Conservation (phyloP, 2,888 invertebrate genomes). For the Panzeria rudis region DNA sequence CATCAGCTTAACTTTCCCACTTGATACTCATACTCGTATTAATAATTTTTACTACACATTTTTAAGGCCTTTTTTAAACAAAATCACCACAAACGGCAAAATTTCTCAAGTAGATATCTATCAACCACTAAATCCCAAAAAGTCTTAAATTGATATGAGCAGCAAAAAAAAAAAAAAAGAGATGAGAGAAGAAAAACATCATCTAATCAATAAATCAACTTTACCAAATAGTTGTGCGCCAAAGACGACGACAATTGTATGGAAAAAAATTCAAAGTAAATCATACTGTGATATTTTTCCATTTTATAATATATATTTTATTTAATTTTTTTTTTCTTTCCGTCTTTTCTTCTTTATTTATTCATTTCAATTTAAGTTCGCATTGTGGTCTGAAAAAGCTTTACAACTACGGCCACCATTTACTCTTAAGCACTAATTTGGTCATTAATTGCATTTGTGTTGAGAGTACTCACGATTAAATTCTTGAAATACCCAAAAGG, state of each 20-base stretch:
- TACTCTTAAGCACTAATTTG: conserved; percentile 71
- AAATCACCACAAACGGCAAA: background rate
- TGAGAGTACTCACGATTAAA: conserved; percentile 75
- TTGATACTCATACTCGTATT: conserved; percentile 47
- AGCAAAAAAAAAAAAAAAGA: conserved; percentile 20
- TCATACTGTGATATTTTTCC: conserved; percentile 60
- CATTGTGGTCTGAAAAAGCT: conserved; percentile 23
- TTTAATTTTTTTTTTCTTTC: conserved; percentile 1
- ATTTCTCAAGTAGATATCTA: conserved; percentile 49
- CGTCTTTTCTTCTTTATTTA: conserved; percentile 2
- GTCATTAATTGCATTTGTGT: conserved; percentile 76
- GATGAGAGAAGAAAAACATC: conserved; percentile 28
- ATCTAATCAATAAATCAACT: conserved; percentile 71
- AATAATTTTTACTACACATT: conserved; percentile 70
- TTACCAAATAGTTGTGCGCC: conserved; percentile 60
- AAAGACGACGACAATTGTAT: conserved; percentile 47
- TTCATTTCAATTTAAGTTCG: conserved; percentile 47
- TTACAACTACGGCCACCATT: conserved; percentile 46
- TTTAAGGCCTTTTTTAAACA: conserved; percentile 65
- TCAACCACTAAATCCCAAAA: conserved; percentile 40
- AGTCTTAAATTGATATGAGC: conserved; percentile 11
- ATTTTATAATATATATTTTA: conserved; percentile 44
- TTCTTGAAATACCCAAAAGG: conserved; percentile 76
- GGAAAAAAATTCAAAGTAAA: conserved; percentile 61
- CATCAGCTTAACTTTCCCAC: conserved; percentile 52